phyloP scores from a whole-genome alignment of 2,797 vertebrate genomes.

The Chelmon rostratus region DNA sequence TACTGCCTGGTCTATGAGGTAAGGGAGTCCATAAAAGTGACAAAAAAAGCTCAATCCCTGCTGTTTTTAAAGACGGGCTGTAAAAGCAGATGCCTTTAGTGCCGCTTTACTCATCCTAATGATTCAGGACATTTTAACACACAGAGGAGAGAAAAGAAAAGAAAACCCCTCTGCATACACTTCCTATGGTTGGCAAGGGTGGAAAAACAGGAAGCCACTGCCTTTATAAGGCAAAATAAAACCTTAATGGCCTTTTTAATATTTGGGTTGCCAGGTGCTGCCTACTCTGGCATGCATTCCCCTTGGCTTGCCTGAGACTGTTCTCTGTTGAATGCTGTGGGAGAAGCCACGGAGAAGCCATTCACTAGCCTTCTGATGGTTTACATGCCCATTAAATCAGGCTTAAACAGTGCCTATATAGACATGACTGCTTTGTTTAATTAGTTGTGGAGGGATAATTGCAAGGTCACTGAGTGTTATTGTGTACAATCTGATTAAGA shows the following conservation, averaged over 20 bases:
- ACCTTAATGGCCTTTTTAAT: constrained; percentile 71
- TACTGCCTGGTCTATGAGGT: constrained; percentile 38
- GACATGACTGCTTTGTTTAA: constrained; percentile 70
- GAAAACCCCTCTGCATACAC: constrained; percentile 24
- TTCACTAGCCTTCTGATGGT: constrained; percentile 70
- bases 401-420: constrained; percentile 67
- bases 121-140: constrained; percentile 56
- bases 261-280: constrained; percentile 77
- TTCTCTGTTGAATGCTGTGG: constrained; percentile 56
- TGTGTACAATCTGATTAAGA: constrained; percentile 66
- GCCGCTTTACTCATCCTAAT: constrained; percentile 70
- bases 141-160: constrained; percentile 10
- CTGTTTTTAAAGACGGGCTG: constrained; percentile 73
- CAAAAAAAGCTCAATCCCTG: constrained; percentile 60
- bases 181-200: constrained; percentile 35
- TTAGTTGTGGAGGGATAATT: constrained; percentile 65
- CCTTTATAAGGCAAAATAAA: constrained; percentile 75
- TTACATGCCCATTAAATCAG: constrained; percentile 77
- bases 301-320: constrained; percentile 35
- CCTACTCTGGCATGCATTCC: constrained; percentile 65
- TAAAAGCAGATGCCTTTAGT: constrained; percentile 77
- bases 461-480: constrained; percentile 67
- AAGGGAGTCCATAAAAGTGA: constrained; percentile 75
- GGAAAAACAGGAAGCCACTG: constrained; percentile 70
- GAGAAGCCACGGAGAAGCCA: constrained; percentile 59